Conservation (phyloP, 2,888 invertebrate species). For the Aphodius granarius region DNA sequence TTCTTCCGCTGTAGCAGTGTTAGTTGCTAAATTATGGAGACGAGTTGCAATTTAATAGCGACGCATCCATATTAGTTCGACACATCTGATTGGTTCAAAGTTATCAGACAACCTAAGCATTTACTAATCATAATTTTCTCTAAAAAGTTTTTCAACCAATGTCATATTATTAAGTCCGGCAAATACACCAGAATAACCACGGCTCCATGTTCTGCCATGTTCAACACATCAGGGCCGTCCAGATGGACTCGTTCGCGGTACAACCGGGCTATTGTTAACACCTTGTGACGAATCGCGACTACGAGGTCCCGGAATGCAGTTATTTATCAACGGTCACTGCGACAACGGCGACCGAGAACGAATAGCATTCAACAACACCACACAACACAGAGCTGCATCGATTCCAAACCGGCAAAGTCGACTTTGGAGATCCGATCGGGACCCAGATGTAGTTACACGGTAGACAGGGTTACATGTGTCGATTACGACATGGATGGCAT, state of each 20-base stretch:
- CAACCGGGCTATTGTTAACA: not conserved
- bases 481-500: constrained; percentile 7
- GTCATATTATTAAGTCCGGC: too few species aligned
- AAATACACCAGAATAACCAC: not conserved
- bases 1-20: too few species aligned
- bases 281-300: not conserved
- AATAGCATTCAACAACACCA: not conserved
- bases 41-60: too few species aligned
- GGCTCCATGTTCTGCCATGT: not conserved
- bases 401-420: not conserved
- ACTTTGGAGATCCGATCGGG: not conserved
- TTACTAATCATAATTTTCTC: too few species aligned
- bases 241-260: not conserved
- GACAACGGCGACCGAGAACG: not conserved
- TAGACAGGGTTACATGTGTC: constrained; percentile 11
- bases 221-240: not conserved
- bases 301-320: not conserved
- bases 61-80: too few species aligned
- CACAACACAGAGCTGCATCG: not conserved
- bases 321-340: not conserved
- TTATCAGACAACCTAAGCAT: too few species aligned
- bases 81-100: too few species aligned
- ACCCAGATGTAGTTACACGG: constrained; percentile 5
- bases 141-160: too few species aligned
- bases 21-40: too few species aligned